Percentiles rank a stretch among this genome's conserved stretches.
Conservation (phyloP, 2,888 invertebrate genomes). For the Andrena praecox region DNA sequence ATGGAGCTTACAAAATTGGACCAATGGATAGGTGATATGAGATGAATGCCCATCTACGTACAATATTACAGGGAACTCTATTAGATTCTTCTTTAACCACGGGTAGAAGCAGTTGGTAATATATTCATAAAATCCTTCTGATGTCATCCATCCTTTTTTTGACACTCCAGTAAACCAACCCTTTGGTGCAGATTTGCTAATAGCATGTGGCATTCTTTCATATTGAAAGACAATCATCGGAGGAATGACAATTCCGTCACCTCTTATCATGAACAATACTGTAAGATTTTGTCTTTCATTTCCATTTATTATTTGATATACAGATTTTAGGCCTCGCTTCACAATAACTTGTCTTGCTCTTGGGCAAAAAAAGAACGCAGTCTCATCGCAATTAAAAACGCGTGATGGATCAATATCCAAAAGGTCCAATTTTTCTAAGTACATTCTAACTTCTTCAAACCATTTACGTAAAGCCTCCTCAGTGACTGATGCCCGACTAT, state of each 20-base stretch:
- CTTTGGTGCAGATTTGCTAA: not conserved
- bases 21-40: not conserved
- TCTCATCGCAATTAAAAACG: not conserved
- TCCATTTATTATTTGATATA: too few species aligned
- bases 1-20: not conserved
- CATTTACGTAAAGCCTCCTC: not conserved
- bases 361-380: not conserved
- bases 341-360: too few species aligned
- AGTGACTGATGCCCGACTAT: not conserved
- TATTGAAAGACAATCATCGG: not conserved
- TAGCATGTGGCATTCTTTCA: constrained; percentile 1
- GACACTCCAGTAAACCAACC: not conserved
- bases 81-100: not conserved
- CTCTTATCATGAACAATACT: too few species aligned
- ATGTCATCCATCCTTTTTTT: constrained; percentile 1
- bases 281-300: too few species aligned
- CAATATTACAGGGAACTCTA: not conserved
- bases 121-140: not conserved
- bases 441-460: too few species aligned
- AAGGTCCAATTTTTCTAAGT: not conserved
- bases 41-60: not conserved
- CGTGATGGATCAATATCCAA: not conserved
- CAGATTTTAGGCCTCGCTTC: too few species aligned
- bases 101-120: not conserved
- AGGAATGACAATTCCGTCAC: not conserved